Evolutionary conservation across 2,797 vertebrate genomes (phyloP), one percentile per base, ranked within the genome.

Genomic region (Chromis chromis): DNA sequence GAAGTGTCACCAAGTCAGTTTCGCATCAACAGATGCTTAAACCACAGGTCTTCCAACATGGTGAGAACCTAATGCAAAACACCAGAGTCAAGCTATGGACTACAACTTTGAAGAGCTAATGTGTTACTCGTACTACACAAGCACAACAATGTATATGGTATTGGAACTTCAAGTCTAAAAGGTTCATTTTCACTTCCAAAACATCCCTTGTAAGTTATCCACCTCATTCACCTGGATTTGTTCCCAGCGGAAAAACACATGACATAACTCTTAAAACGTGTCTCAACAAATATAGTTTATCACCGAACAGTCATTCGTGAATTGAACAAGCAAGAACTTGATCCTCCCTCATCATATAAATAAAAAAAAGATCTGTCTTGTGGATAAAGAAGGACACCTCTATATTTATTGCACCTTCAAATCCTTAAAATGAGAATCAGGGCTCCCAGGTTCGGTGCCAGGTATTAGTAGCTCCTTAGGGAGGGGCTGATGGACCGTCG

Each of bases 1-100:
- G 79, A 86, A 83, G 70, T 70, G 54, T 52, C 50, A 79, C 65
- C 68, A 31, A 3, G 16, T 44, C 56, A 53, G 74, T 86, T 86
- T 88, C 72, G 76, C 57, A 65, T 82, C 49, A 75, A 39, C 78
- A 79, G 56, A 55, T 73, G 73, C 28, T 9, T 0, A 39, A 66
- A 60, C 68, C 65, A 67, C 76, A 77, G 25, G 40, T 22, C 36
- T 6, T 10, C 31, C 40, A 4, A 27, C 67, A 27, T 21, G 28
- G 13, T 50, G 61, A 59, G 31, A 75, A 76, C 70, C 58, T 9
- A 3, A 44, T 52, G 12, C 42, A 14, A 22, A 12, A n/a, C 11
- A 6, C n/a, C 27, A 14, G 6, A 36, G 11, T 11, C 33, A 3
- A 36, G 33, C 33, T 33, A 9, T 10, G 33, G 10, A 33, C 8